phyloP scores from a whole-genome alignment of 2,888 invertebrate species.

The Neoaliturus tenellus region DNA sequence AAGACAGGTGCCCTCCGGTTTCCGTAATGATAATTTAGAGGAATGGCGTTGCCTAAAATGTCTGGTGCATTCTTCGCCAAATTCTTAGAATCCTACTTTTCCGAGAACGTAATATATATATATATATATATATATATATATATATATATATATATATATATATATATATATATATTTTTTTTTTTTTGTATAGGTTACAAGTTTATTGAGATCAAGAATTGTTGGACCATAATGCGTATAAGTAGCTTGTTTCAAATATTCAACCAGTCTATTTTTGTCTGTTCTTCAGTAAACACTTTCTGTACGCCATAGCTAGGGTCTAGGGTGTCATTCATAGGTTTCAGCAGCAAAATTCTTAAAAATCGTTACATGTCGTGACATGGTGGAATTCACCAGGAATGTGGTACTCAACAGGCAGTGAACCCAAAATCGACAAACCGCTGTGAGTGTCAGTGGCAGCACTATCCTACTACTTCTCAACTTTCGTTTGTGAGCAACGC shows the following conservation, averaged over 20 bases:
- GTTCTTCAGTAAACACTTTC: constrained; percentile 50
- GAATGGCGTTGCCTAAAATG: constrained; percentile 58
- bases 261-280: constrained; percentile 45
- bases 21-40: constrained; percentile 51
- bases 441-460: too few relatives aligned
- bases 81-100: constrained; percentile 58
- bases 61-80: constrained; percentile 61
- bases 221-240: constrained; percentile 59
- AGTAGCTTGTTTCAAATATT: constrained; percentile 59
- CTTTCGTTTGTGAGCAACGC: too few relatives aligned
- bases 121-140: too few relatives aligned
- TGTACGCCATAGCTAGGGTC: constrained; percentile 38
- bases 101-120: constrained; percentile 59
- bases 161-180: too few relatives aligned
- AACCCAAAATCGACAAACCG: too few relatives aligned
- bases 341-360: constrained; percentile 33
- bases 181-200: constrained; percentile 61
- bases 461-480: too few relatives aligned
- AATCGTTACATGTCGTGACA: constrained; percentile 31
- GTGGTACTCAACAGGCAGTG: too few relatives aligned
- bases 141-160: too few relatives aligned
- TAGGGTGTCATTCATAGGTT: constrained; percentile 15
- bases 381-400: too few relatives aligned
- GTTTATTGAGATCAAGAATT: constrained; percentile 56
- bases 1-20: constrained; percentile 59